phyloP scores from a whole-genome alignment of 2,113 vertebrate species.

The human (Homo sapiens) region DNA sequence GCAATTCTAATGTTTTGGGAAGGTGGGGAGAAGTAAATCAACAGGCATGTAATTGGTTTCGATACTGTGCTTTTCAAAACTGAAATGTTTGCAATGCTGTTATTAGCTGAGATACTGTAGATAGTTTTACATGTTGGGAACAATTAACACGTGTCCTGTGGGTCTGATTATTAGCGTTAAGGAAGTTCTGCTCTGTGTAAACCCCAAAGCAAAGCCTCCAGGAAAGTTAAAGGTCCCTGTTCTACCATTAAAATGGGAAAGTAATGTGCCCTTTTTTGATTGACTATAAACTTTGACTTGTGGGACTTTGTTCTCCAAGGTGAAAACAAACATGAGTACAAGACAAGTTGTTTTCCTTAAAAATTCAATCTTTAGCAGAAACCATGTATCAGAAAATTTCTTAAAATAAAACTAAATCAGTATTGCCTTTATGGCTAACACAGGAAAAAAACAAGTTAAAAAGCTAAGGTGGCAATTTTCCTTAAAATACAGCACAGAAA shows the following conservation, averaged over 20 bases:
- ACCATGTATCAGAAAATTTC: slow-evolving; percentile 45
- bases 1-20: background rate
- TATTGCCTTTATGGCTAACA: background rate
- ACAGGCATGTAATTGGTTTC: slow-evolving; percentile 70
- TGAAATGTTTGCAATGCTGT: slow-evolving; percentile 61
- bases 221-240: slow-evolving; percentile 81
- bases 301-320: slow-evolving; percentile 74
- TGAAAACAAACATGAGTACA: slow-evolving; percentile 75
- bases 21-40: slow-evolving; percentile 24
- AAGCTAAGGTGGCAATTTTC: slow-evolving; percentile 60
- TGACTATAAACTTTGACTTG: slow-evolving; percentile 81
- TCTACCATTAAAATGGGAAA: slow-evolving; percentile 81
- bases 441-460: slow-evolving; percentile 48
- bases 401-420: slow-evolving; percentile 66
- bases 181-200: slow-evolving; percentile 83
- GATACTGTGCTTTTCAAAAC: slow-evolving; percentile 66
- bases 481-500: slow-evolving; percentile 43
- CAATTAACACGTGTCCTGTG: slow-evolving; percentile 84
- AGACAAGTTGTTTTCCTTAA: slow-evolving; percentile 68
- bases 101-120: slow-evolving; percentile 81
- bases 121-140: slow-evolving; percentile 81
- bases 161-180: slow-evolving; percentile 83
- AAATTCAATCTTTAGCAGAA: slow-evolving; percentile 57
- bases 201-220: slow-evolving; percentile 77
- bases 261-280: slow-evolving; percentile 79